Evolutionary conservation across 2,113 vertebrate species (phyloP), one percentile per base, ranked within the genome.

Genomic region (Ranitomeya variabilis): DNA sequence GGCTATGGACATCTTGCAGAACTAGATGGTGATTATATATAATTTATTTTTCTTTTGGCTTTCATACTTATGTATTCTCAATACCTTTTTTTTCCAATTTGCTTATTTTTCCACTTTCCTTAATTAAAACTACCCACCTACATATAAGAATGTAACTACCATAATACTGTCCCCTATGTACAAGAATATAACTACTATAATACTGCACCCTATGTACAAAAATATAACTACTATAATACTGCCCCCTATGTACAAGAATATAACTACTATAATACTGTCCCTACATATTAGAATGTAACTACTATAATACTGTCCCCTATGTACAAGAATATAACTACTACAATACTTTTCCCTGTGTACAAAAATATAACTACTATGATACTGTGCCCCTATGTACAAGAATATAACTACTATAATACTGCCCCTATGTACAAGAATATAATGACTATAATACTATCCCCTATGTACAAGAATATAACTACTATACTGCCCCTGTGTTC

Each of bases 1-100:
- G 95, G 1, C 93, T 93, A 0, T 96, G 95, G 95, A 93, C 93
- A 77, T 94, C 95, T 0, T 95, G 95, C 82, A 95, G 94, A 92
- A 93, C 92, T 90, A 95, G 94, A 92, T 96, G 95, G 95, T 96
- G 91, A 94, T 91, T 86, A 55, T 83, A 80, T n/a, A 26, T 23
- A 31, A 31, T 31, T 31, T 31, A 31, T 31, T 31, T 31, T 31
- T 31, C 26, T 2, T 31, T 31, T 31, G 26, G 26, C 26, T 31
- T 31, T 31, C 26, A 31, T 31, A 2, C 26, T 31, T 31, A 31
- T 31, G 26, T 1, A 31, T 31, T 31, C 26, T 31, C 26, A 31
- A 31, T 31, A 31, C 26, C 26, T 31, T 31, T 31, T 31, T 31
- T 31, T 31, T 31, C 26, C 26, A 31, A 31, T 31, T 31, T 31